Evolutionary conservation across 2,888 invertebrate genomes (phyloP), one percentile per base, ranked within the genome.

Genomic region (Argyresthia albistria): DNA sequence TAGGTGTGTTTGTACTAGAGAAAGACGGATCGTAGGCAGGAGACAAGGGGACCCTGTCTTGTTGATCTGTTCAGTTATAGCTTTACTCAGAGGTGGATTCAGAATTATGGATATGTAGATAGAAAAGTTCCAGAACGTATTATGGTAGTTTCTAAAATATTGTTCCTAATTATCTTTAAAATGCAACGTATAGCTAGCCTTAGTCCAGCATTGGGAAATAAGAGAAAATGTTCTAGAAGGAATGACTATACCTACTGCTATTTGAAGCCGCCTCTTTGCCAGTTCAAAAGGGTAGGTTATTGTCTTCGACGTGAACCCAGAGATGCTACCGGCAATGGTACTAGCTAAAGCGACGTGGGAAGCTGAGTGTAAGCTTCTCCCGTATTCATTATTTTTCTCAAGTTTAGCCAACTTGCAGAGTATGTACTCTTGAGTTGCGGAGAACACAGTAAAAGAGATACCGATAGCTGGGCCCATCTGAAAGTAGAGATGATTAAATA

Each of bases 231-330:
- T 2, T 25, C 25, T 4, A 4, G 25, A 25, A 25, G 25, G 25
- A 25, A 25, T 25, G 25, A 25, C 3, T 25, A 39, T 46, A 67
- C 75, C 63, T 56, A 86, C 96, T 71, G 93, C 93, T 56, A 97
- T 91, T 77, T 97, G 97, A 63, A 97, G 80, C 48, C 97, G 89
- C 67, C 96, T 94, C 66, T 95, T 94, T 0, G 92, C 90, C 59
- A 97, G 83, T 74, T 98, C 97, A 42, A 97, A 90, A 0, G 97
- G 97, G 76, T 97, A 97, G 0, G 97, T 91, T 2, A 90, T 61
- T 0, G 92, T 90, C 81, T 97, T 97, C 0, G 96, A 91, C 25
- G 90, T 66, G 54, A 95, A 81, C 0, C 96, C 97, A 0, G 96
- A 90, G 0, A 90, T 58, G n/a, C 90, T 89, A 0, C 94, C 95